A percentile compares a stretch with the other conserved stretches of the same genome.
Evolutionary conservation across 2,113 vertebrate species (phyloP).

Genomic region (Rhombomys opimus): DNA sequence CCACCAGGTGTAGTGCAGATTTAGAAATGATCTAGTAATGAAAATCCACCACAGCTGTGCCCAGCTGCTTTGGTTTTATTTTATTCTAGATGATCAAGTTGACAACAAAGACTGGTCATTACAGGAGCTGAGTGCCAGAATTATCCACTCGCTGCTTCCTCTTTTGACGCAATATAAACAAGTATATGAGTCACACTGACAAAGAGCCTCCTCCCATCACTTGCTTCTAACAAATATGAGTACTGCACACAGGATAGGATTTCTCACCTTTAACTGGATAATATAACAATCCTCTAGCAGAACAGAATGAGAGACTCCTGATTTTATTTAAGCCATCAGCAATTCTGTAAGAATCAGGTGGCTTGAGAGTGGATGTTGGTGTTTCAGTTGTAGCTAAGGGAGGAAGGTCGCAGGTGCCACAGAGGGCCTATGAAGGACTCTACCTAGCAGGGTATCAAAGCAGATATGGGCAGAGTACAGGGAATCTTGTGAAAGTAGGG

Average conservation of each 20-base stretch:
- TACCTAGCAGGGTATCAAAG: no score
- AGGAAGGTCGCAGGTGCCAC: no score
- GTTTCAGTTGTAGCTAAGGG: no score
- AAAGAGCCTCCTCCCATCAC: neutral
- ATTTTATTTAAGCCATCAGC: neutral
- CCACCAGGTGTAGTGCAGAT: neutral
- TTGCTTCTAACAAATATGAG: neutral
- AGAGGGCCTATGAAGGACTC: no score
- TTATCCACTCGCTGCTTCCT: neutral
- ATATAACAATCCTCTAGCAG: neutral
- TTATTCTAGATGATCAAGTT: neutral
- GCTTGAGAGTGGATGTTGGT: no score
- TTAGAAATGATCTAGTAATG: neutral
- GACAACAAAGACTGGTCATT: neutral
- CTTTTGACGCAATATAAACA: neutral
- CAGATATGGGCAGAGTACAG: no score
- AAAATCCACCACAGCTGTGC: neutral
- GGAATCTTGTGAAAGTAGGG: no score
- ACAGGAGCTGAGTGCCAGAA: neutral
- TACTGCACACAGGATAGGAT: neutral
- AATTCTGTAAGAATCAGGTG: neutral
- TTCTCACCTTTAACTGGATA: neutral
- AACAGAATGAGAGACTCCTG: neutral
- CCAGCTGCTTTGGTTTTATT: neutral
- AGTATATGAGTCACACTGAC: neutral